Evolutionary conservation across 2,888 invertebrate genomes (phyloP).

Genomic region (Agelastica alni): DNA sequence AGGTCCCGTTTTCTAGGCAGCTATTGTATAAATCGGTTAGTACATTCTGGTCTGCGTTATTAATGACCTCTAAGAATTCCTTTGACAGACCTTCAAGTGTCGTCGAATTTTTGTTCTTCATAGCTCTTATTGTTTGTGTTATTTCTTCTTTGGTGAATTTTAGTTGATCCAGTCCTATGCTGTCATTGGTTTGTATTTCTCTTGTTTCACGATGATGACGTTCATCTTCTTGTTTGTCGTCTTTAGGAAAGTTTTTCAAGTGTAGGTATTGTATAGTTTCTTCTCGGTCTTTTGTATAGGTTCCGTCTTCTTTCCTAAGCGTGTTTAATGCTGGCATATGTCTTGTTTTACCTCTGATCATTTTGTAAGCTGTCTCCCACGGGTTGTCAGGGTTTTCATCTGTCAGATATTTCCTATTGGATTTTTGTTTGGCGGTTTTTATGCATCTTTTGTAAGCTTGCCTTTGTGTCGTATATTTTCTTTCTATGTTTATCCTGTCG

Average conservation of each 20-base stretch:
- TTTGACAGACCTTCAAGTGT: not conserved
- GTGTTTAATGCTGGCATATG: not conserved
- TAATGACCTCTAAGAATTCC: not conserved
- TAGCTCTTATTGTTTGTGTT: no score
- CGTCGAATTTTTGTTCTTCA: not conserved
- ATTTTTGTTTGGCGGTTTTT: no score
- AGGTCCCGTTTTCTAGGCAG: not conserved
- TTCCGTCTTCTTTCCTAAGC: not conserved
- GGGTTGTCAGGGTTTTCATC: not conserved
- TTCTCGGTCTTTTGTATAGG: not conserved
- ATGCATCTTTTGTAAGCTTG: no score
- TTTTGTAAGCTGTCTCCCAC: no score
- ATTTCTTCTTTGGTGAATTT: not conserved
- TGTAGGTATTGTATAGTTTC: not conserved
- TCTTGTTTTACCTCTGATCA: not conserved
- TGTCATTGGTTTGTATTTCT: not conserved
- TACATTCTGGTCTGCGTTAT: not conserved
- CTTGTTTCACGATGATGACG: not conserved
- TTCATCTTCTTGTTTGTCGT: not conserved
- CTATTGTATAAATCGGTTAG: not conserved
- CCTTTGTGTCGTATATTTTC: not conserved
- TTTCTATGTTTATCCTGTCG: not conserved
- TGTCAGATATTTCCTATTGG: not conserved
- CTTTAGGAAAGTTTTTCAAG: not conserved
- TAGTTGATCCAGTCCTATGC: not conserved